Evolutionary conservation across 2,888 invertebrate species (phyloP), one percentile per base, ranked within the genome.

Genomic region (Tanypteryx hageni): DNA sequence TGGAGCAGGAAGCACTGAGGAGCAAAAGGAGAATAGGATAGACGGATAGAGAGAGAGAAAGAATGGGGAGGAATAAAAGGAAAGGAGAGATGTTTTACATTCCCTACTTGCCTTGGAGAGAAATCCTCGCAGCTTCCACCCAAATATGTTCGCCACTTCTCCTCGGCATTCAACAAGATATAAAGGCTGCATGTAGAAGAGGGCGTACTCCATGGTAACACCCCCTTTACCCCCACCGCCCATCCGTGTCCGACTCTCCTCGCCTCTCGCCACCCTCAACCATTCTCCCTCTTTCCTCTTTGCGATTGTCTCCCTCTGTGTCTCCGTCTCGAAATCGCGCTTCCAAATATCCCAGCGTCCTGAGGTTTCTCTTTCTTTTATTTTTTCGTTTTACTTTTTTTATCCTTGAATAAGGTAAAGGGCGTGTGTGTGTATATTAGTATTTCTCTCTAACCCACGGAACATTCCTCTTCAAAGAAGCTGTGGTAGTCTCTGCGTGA

Each of bases 101-200:
- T 22, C n/a, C 68, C 18, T 22, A 68, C 68, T 68, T 68, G 68
- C 68, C 68, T 68, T 22, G 68, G n/a, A 68, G 68, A 76, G 22
- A 76, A 76, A 76, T 76, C 76, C 76, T 76, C 18, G 76, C 76
- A 22, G 13, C 76, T 76, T 27, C 27, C 27, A 27, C 27, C 76
- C 76, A 76, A 76, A 76, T 76, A 76, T 76, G 76, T 76, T 76
- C 76, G 27, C 76, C 76, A 22, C 76, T 76, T 76, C 76, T 76
- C 76, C 27, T 27, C 22, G 68, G 18, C 68, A 68, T 68, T 68
- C 68, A 68, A 68, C n/a, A n/a, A 18, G 22, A 27, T 27, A 27
- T 76, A 76, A 76, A 27, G 76, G 76, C 10, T 27, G 27, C 27
- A 27, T 27, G 27, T 22, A 76, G 27, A 76, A 27, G 76, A 76